Evolutionary conservation across 2,113 vertebrate species (phyloP).

Genomic region (Orcinus orca): DNA sequence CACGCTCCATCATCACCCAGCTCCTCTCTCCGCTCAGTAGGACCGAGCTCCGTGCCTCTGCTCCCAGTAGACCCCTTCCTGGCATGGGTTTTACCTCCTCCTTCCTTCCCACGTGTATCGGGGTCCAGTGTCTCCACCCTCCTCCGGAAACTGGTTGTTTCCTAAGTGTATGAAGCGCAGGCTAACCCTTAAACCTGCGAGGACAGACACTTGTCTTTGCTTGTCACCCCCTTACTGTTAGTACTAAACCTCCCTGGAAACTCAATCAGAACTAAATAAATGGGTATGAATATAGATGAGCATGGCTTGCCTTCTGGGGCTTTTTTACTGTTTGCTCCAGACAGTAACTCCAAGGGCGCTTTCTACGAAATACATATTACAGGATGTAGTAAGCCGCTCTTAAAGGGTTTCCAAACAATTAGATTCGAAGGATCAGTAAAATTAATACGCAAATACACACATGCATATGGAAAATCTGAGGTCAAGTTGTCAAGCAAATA

Average conservation of each 20-base stretch:
- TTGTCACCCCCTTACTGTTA: fast-evolving
- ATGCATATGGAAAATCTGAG: background rate
- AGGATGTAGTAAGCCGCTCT: background rate
- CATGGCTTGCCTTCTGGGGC: background rate
- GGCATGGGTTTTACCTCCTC: background rate
- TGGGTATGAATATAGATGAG: background rate
- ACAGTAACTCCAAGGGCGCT: background rate
- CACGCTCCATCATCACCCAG: fast-evolving
- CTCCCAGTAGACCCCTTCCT: background rate
- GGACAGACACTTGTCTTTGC: background rate
- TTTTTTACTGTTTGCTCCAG: background rate
- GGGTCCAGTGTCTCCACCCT: background rate
- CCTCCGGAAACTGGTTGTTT: background rate
- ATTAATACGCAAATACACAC: background rate
- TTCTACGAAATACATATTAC: background rate
- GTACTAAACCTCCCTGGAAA: background rate
- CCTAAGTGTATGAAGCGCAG: no score
- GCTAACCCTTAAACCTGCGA: background rate
- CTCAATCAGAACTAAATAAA: background rate
- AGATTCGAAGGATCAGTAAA: background rate
- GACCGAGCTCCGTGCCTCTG: background rate
- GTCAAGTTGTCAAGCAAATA: background rate
- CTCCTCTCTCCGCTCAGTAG: no score
- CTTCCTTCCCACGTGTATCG: background rate
- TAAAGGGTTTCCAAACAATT: background rate